These are phyloP conservation scores for Falco concolor DNA, from an alignment of 2,797 vertebrate species.

Conservation along the genomic window DNA sequence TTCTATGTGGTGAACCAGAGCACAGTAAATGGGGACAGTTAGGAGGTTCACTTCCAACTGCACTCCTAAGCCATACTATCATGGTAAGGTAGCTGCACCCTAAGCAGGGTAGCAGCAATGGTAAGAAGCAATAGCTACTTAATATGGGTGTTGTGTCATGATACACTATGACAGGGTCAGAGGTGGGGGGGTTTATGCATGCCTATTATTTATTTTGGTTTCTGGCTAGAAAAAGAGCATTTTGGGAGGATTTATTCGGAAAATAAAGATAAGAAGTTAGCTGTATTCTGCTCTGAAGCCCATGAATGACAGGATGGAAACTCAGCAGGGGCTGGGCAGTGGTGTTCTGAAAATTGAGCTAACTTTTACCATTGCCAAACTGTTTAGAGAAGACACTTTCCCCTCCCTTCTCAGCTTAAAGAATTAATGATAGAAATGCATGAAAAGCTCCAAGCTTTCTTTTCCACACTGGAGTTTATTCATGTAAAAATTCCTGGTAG, in stretches of 20 bases:
- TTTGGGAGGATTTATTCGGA: background rate
- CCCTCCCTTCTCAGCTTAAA: background rate
- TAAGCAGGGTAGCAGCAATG: background rate
- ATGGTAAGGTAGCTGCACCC: background rate
- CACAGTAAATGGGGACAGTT: background rate
- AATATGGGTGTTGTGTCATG: background rate
- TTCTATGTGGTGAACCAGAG: background rate
- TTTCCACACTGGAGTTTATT: background rate
- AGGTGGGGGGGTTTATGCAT: background rate
- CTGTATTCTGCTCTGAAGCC: background rate
- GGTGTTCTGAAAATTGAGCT: background rate
- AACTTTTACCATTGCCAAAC: background rate
- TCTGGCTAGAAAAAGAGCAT: background rate
- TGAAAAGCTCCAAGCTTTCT: background rate
- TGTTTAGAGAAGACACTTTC: background rate
- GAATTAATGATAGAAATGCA: background rate
- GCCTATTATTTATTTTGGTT: background rate
- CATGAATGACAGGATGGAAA: background rate
- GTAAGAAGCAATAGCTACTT: background rate
- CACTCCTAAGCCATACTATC: background rate
- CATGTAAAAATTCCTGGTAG: background rate
- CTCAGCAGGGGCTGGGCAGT: background rate
- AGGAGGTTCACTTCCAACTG: background rate
- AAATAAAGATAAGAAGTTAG: background rate
- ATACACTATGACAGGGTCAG: background rate